A percentile compares a stretch with the other conserved stretches of the same genome.
Evolutionary conservation across 1,140 invertebrate genomes (phyloP).

Genomic region (Venturia canescens): DNA sequence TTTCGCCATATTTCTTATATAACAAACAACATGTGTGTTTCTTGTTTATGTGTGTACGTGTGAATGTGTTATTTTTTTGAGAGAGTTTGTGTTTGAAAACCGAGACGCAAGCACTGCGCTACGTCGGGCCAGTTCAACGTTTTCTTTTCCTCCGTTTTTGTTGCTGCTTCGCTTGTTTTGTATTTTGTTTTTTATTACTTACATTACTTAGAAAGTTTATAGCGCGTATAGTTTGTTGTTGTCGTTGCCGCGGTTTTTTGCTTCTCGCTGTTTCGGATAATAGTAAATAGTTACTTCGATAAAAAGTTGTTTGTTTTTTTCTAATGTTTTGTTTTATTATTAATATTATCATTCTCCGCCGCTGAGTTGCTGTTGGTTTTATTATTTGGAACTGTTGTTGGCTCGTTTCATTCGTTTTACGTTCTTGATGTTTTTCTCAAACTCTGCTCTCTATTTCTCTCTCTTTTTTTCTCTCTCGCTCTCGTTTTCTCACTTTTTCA

Average conservation of each 20-base stretch:
- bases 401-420: constrained; percentile 56
- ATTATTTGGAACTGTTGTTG: constrained; percentile 64
- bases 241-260: constrained; percentile 47
- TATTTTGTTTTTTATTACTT: constrained; percentile 60
- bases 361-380: constrained; percentile 68
- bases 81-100: constrained; percentile 54
- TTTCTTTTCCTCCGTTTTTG: background rate
- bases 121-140: constrained; percentile 59
- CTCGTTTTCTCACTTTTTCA: constrained; percentile 32
- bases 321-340: background rate
- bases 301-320: constrained; percentile 53
- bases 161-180: too few species aligned
- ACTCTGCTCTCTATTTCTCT: background rate
- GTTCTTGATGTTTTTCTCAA: constrained; percentile 35
- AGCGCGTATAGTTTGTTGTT: constrained; percentile 58
- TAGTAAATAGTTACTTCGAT: constrained; percentile 65
- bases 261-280: constrained; percentile 64
- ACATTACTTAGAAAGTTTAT: constrained; percentile 71
- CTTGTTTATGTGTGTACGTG: constrained; percentile 45
- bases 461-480: constrained; percentile 36
- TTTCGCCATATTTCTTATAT: constrained; percentile 72
- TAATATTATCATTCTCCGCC: constrained; percentile 56
- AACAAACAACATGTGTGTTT: constrained; percentile 73
- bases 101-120: constrained; percentile 61
- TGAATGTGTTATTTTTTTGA: constrained; percentile 48